These are phyloP conservation scores for Heterochromis multidens DNA, from an alignment of 2,113 vertebrate species.

Conservation along the genomic window DNA sequence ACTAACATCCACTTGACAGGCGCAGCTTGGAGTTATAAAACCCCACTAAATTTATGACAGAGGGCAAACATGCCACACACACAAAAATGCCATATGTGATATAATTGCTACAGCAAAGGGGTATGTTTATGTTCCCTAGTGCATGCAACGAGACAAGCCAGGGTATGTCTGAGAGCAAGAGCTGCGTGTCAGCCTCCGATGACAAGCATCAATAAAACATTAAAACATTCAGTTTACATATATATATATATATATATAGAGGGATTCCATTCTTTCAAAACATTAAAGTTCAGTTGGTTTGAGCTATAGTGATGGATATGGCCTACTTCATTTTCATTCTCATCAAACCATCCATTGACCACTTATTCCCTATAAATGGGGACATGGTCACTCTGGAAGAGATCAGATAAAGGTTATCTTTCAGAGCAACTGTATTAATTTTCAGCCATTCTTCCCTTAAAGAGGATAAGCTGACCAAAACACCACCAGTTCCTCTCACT, in stretches of 20 bases:
- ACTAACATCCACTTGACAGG: background rate
- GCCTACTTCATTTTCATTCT: background rate
- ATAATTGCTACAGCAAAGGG: background rate
- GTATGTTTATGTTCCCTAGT: background rate
- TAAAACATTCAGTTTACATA: too few species aligned
- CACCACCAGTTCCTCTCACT: background rate
- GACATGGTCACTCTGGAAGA: background rate
- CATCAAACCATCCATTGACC: background rate
- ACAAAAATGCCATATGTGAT: background rate
- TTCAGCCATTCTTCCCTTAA: background rate
- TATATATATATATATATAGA: too few species aligned
- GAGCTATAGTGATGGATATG: background rate
- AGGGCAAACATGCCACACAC: background rate
- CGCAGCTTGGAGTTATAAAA: background rate
- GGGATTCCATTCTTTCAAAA: too few species aligned
- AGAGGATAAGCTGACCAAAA: background rate
- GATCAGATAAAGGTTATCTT: background rate
- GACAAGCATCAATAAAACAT: background rate
- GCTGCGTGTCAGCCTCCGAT: background rate
- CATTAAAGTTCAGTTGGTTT: too few species aligned
- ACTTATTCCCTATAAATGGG: background rate
- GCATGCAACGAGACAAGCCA: background rate
- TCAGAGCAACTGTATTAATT: background rate
- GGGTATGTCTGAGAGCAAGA: background rate
- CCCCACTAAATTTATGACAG: background rate